A percentile compares a stretch with the other conserved stretches of the same genome.
phyloP scores from a whole-genome alignment of 2,113 vertebrate genomes.

The Spea multiplicata region DNA sequence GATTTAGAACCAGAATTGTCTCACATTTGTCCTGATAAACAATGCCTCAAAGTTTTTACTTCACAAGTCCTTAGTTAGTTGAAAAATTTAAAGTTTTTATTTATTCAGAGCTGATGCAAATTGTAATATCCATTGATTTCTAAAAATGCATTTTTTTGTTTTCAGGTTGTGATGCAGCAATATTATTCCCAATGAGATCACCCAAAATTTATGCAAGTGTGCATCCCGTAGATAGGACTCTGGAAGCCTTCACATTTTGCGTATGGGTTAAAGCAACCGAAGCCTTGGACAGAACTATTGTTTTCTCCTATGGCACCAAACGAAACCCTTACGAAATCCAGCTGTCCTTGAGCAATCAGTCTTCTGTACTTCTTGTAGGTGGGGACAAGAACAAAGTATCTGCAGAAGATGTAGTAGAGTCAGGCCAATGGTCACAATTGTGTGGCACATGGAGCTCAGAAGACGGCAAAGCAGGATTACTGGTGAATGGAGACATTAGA shows the following conservation, averaged over 20 bases:
- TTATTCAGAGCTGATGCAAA: too few relatives aligned
- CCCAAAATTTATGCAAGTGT: conserved; percentile 81
- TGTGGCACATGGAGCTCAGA: conserved; percentile 82
- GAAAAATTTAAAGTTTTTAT: too few relatives aligned
- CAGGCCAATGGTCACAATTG: conserved; percentile 79
- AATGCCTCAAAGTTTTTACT: too few relatives aligned
- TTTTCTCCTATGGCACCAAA: conserved; percentile 87
- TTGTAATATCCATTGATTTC: neutral
- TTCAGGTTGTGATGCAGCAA: conserved; percentile 82
- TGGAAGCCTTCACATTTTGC: conserved; percentile 79
- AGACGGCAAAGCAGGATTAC: conserved; percentile 70
- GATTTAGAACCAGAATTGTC: too few relatives aligned
- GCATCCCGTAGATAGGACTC: conserved; percentile 64
- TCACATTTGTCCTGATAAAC: too few relatives aligned
- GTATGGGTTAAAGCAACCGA: conserved; percentile 85
- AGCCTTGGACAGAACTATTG: conserved; percentile 79
- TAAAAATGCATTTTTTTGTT: neutral
- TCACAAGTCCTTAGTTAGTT: too few relatives aligned
- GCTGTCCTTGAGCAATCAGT: conserved; percentile 71
- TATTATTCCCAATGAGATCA: conserved; percentile 93
- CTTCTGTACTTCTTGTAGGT: conserved; percentile 70
- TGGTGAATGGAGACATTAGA: conserved; percentile 69
- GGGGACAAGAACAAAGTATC: conserved; percentile 70
- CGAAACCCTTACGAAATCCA: conserved; percentile 86
- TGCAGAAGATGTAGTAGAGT: conserved; percentile 50